Percentiles rank a stretch among this genome's conserved stretches.
Conservation (phyloP, 2,797 vertebrate genomes). For the Falco berigora region DNA sequence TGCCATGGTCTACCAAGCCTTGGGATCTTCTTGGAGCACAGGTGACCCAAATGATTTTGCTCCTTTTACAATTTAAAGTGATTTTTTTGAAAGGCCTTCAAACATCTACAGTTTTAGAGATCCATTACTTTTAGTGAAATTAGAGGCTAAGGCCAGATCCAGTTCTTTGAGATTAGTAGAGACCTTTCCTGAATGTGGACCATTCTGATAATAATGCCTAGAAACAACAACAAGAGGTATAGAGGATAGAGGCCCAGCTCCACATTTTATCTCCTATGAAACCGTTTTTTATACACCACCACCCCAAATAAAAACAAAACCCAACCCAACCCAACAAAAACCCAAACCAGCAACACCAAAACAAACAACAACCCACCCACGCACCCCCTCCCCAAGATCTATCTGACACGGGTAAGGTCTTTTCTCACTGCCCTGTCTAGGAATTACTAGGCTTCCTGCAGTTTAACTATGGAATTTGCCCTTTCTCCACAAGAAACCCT, state of each 20-base stretch:
- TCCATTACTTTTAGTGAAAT: not conserved
- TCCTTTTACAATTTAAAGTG: not conserved
- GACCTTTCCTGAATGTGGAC: not conserved
- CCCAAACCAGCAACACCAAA: not conserved
- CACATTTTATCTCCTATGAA: not conserved
- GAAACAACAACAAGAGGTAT: not conserved
- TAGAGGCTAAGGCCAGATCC: not conserved
- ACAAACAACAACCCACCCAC: not conserved
- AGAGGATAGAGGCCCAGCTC: not conserved
- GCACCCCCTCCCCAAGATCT: not conserved
- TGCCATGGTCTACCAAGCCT: no score
- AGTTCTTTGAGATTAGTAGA: not conserved
- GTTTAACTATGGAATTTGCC: not conserved
- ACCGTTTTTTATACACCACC: no score
- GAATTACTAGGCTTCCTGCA: not conserved
- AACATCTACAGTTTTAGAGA: not conserved
- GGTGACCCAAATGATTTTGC: not conserved
- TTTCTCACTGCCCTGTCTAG: not conserved
- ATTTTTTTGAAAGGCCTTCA: not conserved
- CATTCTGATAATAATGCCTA: not conserved
- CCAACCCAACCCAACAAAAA: no score
- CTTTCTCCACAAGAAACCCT: not conserved
- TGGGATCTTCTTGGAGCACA: not conserved
- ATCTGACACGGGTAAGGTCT: not conserved
- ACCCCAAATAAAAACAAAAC: no score